These are phyloP conservation scores for Sebastes itinus DNA, from an alignment of 2,797 vertebrate species.

Conservation along the genomic window DNA sequence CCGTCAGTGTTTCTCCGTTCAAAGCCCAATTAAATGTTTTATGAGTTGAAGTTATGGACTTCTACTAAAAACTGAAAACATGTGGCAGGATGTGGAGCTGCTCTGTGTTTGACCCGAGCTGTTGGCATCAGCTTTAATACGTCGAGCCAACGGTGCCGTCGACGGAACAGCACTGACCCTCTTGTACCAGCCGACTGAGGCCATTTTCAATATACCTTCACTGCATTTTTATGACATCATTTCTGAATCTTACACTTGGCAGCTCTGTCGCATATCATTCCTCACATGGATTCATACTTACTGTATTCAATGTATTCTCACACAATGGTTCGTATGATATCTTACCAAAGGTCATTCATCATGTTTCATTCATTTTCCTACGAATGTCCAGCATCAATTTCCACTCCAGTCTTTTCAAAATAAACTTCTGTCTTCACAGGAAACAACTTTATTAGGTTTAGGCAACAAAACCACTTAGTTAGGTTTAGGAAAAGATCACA, in stretches of 20 bases:
- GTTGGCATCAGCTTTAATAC: constrained; percentile 60
- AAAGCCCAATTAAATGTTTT: constrained; percentile 61
- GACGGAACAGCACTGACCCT: constrained; percentile 60
- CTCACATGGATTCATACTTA: not conserved
- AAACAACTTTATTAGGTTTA: too few relatives aligned
- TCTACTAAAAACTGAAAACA: constrained; percentile 53
- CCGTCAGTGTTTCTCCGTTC: constrained; percentile 33
- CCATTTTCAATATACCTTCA: not conserved
- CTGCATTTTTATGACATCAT: not conserved
- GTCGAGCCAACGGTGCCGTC: constrained; percentile 53
- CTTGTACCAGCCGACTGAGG: not conserved
- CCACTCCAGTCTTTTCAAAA: too few relatives aligned
- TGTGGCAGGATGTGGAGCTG: constrained; percentile 43
- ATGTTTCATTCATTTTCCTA: too few relatives aligned
- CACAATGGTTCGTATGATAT: too few relatives aligned
- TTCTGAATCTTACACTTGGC: not conserved
- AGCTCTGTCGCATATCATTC: constrained; percentile 1
- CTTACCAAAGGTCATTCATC: too few relatives aligned
- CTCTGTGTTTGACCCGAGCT: constrained; percentile 56
- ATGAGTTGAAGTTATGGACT: constrained; percentile 60
- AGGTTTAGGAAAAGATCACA: too few relatives aligned
- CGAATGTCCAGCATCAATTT: too few relatives aligned
- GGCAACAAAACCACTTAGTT: too few relatives aligned
- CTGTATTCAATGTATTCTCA: not conserved
- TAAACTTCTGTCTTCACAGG: too few relatives aligned